Evolutionary conservation across 2,113 vertebrate species (phyloP).

Genomic region (Anser brachyrhynchus): DNA sequence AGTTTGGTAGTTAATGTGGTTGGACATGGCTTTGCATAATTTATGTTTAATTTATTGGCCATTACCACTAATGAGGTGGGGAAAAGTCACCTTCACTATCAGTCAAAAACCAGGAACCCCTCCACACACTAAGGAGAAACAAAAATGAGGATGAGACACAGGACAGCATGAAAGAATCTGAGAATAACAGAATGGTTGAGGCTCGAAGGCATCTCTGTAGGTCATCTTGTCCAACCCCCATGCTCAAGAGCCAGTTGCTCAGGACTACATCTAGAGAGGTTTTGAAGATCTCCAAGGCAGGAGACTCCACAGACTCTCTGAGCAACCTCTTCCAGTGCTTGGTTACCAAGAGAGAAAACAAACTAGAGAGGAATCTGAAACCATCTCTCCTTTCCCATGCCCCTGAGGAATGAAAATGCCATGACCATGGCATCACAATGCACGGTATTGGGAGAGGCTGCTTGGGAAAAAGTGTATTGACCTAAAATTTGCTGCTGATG

Average conservation of each 20-base stretch:
- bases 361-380: neutral
- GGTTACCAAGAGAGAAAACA: neutral
- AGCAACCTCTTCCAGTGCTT: neutral
- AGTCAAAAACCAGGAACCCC: neutral
- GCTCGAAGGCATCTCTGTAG: neutral
- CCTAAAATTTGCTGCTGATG: neutral
- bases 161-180: neutral
- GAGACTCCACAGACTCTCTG: neutral
- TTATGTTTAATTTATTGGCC: neutral
- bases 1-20: neutral
- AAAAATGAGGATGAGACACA: neutral
- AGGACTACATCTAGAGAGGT: neutral
- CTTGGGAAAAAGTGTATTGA: neutral
- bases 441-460: neutral
- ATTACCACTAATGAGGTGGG: neutral
- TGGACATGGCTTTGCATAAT: neutral
- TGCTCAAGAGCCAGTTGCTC: neutral
- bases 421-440: neutral
- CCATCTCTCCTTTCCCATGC: neutral
- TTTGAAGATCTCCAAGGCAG: neutral
- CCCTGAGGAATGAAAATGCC: neutral
- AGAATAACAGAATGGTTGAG: neutral
- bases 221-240: neutral
- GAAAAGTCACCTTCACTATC: neutral
- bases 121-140: neutral